These are phyloP conservation scores for Anguilla anguilla DNA, from an alignment of 2,797 vertebrate genomes.

Conservation along the genomic window DNA sequence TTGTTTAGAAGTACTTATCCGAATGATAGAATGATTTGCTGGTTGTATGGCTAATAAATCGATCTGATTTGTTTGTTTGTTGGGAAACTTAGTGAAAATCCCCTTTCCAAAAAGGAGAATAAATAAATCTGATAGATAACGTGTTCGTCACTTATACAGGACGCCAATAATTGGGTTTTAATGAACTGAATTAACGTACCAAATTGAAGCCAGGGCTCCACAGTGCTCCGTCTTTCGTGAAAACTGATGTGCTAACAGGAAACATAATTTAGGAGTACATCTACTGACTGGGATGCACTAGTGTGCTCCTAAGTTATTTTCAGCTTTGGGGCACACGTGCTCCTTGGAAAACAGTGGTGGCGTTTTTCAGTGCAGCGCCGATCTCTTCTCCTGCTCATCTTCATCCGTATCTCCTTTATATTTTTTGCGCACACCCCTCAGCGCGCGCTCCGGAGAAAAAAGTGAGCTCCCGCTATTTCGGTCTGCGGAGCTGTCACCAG, in stretches of 20 bases:
- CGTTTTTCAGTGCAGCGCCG: neutral
- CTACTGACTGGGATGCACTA: neutral
- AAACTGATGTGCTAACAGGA: neutral
- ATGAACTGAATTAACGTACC: too few species aligned
- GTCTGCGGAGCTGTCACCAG: conserved; percentile 74
- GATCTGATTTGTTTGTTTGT: neutral
- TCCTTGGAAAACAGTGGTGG: too few species aligned
- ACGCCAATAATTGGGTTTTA: too few species aligned
- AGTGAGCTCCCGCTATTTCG: conserved; percentile 63
- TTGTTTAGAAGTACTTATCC: neutral
- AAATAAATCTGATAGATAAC: too few species aligned
- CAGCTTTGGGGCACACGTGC: too few species aligned
- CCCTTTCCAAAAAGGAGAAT: neutral
- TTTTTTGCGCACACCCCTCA: neutral
- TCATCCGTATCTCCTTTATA: neutral
- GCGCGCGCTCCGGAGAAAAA: neutral
- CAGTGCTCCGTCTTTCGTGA: too few species aligned
- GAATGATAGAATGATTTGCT: neutral
- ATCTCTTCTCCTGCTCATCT: neutral
- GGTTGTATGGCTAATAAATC: neutral
- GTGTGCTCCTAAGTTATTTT: too few species aligned
- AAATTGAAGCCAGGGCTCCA: too few species aligned
- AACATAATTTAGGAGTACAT: neutral
- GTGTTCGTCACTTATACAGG: too few species aligned
- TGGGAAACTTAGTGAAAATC: neutral